Conservation (phyloP, 2,888 invertebrate species). For the Aspidapion aeneum region DNA sequence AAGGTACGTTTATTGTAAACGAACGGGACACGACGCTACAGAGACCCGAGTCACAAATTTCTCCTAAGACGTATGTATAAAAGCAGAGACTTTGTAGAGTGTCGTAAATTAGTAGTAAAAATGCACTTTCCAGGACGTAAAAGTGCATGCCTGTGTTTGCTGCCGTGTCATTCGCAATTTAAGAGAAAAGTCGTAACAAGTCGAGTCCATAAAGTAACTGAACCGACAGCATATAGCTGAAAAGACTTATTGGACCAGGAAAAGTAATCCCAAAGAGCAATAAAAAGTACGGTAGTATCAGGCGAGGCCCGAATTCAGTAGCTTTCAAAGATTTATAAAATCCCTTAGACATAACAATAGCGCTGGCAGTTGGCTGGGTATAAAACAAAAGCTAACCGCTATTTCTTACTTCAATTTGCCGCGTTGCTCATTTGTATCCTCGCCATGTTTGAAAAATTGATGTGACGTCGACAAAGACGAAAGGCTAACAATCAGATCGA, state of each 20-base stretch:
- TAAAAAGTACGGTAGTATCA: conserved; percentile 42
- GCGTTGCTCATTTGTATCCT: conserved; percentile 50
- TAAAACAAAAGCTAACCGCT: conserved; percentile 52
- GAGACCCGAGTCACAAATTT: background rate
- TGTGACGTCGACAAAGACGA: conserved; percentile 50
- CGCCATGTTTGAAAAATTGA: conserved; percentile 51
- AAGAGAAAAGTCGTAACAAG: conserved; percentile 31
- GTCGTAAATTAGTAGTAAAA: conserved; percentile 21
- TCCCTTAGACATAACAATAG: conserved; percentile 47
- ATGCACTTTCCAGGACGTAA: conserved; percentile 23
- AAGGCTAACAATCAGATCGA: conserved; percentile 45
- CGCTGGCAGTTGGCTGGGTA: conserved; percentile 47
- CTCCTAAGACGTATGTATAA: background rate
- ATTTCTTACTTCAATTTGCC: conserved; percentile 51
- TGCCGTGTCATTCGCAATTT: conserved; percentile 35
- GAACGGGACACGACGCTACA: too few relatives aligned
- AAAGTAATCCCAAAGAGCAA: conserved; percentile 41
- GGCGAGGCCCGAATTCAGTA: conserved; percentile 36
- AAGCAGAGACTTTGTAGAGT: background rate
- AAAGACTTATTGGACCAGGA: conserved; percentile 32
- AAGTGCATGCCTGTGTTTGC: conserved; percentile 31
- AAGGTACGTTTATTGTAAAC: too few relatives aligned
- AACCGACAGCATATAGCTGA: conserved; percentile 22
- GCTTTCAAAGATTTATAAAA: conserved; percentile 37
- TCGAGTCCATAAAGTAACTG: conserved; percentile 31